Evolutionary conservation across 2,113 vertebrate species (phyloP).

Genomic region (Chionomys nivalis): DNA sequence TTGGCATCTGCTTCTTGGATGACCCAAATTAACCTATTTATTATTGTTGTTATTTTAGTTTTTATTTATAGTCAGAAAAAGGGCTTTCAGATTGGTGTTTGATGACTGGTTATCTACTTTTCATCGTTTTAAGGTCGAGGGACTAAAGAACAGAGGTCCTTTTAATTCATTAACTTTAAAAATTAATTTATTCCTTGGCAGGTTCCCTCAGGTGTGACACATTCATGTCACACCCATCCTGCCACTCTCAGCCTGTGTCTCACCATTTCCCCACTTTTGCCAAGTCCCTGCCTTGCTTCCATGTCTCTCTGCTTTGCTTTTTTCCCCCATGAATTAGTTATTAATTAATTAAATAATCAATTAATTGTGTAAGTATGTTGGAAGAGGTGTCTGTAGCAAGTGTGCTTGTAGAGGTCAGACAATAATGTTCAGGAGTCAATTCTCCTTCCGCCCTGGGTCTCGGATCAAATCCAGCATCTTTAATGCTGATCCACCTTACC

Average conservation of each 20-base stretch:
- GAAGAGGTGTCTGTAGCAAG: not conserved
- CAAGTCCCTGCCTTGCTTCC: not conserved
- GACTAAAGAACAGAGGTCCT: not conserved
- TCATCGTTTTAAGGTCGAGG: not conserved
- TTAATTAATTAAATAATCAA: not conserved
- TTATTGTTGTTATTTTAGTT: not conserved
- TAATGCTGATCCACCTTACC: not conserved
- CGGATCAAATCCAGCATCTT: not conserved
- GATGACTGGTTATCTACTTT: not conserved
- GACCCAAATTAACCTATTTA: not conserved
- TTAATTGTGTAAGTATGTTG: not conserved
- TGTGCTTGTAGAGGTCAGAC: not conserved
- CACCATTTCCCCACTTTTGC: not conserved
- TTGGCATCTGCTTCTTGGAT: conserved; percentile 17
- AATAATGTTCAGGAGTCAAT: too few species aligned
- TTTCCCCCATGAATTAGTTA: not conserved
- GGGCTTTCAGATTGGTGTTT: not conserved
- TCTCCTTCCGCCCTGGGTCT: not conserved
- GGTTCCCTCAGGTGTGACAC: too few species aligned
- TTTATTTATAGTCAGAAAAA: not conserved
- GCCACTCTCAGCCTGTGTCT: not conserved
- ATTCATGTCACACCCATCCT: not conserved
- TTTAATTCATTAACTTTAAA: not conserved
- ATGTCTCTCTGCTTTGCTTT: not conserved
- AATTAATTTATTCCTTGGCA: not conserved